Evolutionary conservation across 2,888 invertebrate species (phyloP).

Genomic region (Corythucha ciliata): DNA sequence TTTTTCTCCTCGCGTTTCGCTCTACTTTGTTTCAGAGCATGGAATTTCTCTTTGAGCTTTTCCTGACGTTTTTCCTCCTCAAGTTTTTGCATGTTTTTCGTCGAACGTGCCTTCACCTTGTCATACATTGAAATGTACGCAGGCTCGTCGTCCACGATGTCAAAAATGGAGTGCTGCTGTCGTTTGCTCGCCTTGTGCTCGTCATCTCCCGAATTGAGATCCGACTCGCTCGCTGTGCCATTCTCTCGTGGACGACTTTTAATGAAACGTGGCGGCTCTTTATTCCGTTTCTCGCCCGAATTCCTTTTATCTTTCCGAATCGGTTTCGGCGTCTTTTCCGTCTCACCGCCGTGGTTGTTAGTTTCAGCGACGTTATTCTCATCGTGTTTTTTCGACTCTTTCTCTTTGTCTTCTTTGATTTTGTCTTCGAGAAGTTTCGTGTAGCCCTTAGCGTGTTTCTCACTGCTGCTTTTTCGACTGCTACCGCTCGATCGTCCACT

Average conservation of each 20-base stretch:
- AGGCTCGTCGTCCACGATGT: slow-evolving; percentile 79
- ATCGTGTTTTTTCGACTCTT: slow-evolving; percentile 36
- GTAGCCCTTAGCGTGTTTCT: slow-evolving; percentile 45
- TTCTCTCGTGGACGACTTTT: slow-evolving; percentile 43
- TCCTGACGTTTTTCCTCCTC: slow-evolving; percentile 78
- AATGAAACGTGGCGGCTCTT: slow-evolving; percentile 44
- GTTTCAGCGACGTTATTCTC: too few species aligned
- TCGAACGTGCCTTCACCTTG: slow-evolving; percentile 87
- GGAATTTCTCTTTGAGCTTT: slow-evolving; percentile 82
- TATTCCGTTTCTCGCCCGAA: slow-evolving; percentile 36
- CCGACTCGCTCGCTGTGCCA: slow-evolving; percentile 42
- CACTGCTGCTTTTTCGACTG: slow-evolving; percentile 34
- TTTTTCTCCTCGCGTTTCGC: slow-evolving; percentile 84
- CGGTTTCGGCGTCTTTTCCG: slow-evolving; percentile 28
- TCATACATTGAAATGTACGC: slow-evolving; percentile 96
- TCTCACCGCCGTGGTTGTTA: slow-evolving; percentile 4
- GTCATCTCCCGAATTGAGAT: slow-evolving; percentile 37
- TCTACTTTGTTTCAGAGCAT: slow-evolving; percentile 74
- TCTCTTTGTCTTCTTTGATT: slow-evolving; percentile 52
- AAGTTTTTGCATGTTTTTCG: slow-evolving; percentile 86
- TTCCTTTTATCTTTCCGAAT: slow-evolving; percentile 37
- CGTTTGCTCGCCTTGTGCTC: slow-evolving; percentile 50
- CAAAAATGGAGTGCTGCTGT: slow-evolving; percentile 77
- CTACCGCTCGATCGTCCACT: slow-evolving; percentile 40
- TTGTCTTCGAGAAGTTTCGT: slow-evolving; percentile 52